phyloP scores from a whole-genome alignment of 2,888 invertebrate species.

The Dryococelus australis region DNA sequence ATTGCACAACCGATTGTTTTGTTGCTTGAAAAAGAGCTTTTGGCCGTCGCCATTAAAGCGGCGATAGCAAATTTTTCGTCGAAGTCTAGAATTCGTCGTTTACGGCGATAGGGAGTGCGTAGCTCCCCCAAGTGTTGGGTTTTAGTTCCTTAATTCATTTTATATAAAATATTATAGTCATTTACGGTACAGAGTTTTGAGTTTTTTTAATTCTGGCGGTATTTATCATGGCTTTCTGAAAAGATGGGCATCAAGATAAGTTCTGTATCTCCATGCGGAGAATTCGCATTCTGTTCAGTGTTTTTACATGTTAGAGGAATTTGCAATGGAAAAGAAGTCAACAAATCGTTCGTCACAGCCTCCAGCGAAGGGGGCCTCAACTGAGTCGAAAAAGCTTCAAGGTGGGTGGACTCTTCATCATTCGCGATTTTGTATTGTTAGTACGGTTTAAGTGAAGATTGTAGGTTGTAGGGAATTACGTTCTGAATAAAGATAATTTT shows the following conservation, averaged over 20 bases:
- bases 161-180: conserved; percentile 26
- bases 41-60: conserved; percentile 74
- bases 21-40: conserved; percentile 31
- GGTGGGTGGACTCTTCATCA: conserved; percentile 60
- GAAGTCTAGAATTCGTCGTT: conserved; percentile 36
- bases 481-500: no score
- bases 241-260: conserved; percentile 75
- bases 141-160: conserved; percentile 53
- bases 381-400: conserved; percentile 79
- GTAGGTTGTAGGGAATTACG: no score
- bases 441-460: no score
- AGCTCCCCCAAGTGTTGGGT: conserved; percentile 65
- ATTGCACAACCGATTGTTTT: not conserved
- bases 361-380: conserved; percentile 72
- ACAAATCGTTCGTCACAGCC: conserved; percentile 71
- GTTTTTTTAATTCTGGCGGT: conserved; percentile 36
- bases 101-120: conserved; percentile 52
- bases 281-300: conserved; percentile 67
- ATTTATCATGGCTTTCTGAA: conserved; percentile 74
- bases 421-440: no score
- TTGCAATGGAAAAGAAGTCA: conserved; percentile 80
- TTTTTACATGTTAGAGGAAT: conserved; percentile 64
- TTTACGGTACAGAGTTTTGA: conserved; percentile 38
- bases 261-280: conserved; percentile 77
- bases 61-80: conserved; percentile 69